These are phyloP conservation scores for Leptura quadrifasciata DNA, from an alignment of 2,888 invertebrate genomes.

Conservation along the genomic window DNA sequence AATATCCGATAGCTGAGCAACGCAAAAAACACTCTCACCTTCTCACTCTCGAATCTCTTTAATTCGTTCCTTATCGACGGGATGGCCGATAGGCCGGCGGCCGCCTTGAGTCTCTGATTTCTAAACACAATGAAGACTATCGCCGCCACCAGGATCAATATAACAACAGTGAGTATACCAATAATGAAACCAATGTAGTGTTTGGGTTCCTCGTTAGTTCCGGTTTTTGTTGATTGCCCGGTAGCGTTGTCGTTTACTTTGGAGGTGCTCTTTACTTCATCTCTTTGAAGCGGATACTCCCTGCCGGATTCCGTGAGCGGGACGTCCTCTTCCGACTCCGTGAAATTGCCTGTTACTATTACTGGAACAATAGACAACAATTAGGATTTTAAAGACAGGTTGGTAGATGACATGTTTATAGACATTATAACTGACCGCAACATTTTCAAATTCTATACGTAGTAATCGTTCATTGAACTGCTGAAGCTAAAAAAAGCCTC, in stretches of 20 bases:
- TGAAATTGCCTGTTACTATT: conserved; percentile 79
- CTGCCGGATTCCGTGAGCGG: conserved; percentile 72
- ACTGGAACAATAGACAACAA: conserved; percentile 71
- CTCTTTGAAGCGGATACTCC: conserved; percentile 82
- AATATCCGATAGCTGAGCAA: no score
- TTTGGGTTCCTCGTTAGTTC: conserved; percentile 76
- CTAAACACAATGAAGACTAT: conserved; percentile 83
- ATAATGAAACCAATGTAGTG: conserved; percentile 82
- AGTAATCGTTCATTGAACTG: no score
- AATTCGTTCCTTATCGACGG: conserved; percentile 45
- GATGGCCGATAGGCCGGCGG: conserved; percentile 59
- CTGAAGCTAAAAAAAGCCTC: no score
- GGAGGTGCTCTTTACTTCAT: conserved; percentile 80
- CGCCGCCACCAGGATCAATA: conserved; percentile 81
- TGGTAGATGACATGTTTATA: background rate
- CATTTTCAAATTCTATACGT: no score
- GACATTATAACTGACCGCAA: no score
- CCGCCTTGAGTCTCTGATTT: conserved; percentile 77
- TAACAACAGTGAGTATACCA: conserved; percentile 83
- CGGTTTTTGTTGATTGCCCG: conserved; percentile 48
- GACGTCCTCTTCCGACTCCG: conserved; percentile 77
- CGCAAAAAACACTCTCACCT: conserved; percentile 46
- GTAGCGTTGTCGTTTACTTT: conserved; percentile 63
- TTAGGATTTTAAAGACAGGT: background rate
- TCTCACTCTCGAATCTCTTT: conserved; percentile 71